Percentiles rank a stretch among this genome's conserved stretches.
Evolutionary conservation across 2,113 vertebrate genomes (phyloP).

Genomic region (Chionomys nivalis): DNA sequence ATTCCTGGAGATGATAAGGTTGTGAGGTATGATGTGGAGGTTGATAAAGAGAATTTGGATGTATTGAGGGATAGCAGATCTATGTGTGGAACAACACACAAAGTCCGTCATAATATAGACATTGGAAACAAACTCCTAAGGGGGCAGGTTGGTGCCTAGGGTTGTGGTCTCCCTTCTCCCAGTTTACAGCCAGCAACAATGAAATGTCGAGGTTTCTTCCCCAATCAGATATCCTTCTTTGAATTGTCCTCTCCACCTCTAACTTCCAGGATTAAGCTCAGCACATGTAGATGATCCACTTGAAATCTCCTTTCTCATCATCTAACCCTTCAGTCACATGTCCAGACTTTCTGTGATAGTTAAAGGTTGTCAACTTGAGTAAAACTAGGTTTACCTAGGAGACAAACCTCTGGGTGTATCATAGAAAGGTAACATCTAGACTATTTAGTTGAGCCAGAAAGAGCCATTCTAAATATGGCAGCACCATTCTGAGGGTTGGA

Average conservation of each 20-base stretch:
- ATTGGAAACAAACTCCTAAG: neutral
- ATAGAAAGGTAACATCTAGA: neutral
- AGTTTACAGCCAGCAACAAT: neutral
- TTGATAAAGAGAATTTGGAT: neutral
- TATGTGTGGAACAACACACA: neutral
- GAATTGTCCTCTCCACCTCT: neutral
- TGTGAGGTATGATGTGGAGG: neutral
- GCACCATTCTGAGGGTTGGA: no score
- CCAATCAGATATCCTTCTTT: neutral
- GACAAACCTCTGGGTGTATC: neutral
- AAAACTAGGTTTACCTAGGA: neutral
- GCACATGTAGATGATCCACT: neutral
- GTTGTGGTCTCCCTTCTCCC: neutral
- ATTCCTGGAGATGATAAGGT: neutral
- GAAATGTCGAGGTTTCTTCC: neutral
- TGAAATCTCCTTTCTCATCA: neutral
- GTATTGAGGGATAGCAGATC: no score
- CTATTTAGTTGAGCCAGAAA: neutral
- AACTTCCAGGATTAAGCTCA: neutral
- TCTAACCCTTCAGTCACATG: neutral
- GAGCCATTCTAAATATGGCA: neutral
- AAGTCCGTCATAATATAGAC: neutral
- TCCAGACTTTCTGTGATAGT: neutral
- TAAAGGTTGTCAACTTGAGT: neutral
- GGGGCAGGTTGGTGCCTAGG: rapidly evolving